Evolutionary conservation across 1,140 invertebrate species (phyloP).

Genomic region (Proales similis): DNA sequence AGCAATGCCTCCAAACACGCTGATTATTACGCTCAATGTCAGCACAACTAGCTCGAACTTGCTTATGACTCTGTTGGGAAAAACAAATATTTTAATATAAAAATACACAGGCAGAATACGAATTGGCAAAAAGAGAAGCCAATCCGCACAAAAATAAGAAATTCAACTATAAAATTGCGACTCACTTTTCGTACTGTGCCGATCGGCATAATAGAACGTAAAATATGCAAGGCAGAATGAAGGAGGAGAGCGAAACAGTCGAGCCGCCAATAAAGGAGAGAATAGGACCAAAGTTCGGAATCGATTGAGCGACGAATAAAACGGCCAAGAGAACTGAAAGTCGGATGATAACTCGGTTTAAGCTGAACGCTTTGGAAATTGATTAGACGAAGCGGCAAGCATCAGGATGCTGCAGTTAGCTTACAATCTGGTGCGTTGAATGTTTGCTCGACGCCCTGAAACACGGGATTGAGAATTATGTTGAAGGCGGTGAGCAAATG

Average conservation of each 20-base stretch:
- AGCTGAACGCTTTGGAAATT: conserved; percentile 65
- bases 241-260: conserved; percentile 71
- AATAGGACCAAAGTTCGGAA: conserved; percentile 79
- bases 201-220: conserved; percentile 60
- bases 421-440: conserved; percentile 39
- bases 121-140: neutral
- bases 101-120: neutral
- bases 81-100: conserved; percentile 22
- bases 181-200: conserved; percentile 42
- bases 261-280: conserved; percentile 77
- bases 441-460: conserved; percentile 44
- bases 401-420: neutral
- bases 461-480: conserved; percentile 54
- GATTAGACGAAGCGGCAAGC: neutral
- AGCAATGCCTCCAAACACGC: conserved; percentile 58
- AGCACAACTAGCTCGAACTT: conserved; percentile 53
- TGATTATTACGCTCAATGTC: conserved; percentile 60
- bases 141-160: conserved; percentile 1
- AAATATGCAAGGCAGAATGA: conserved; percentile 73
- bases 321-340: conserved; percentile 64
- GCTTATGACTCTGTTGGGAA: conserved; percentile 51
- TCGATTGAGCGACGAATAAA: conserved; percentile 68
- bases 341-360: conserved; percentile 66
- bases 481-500: conserved; percentile 51
- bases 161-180: conserved; percentile 5